Evolutionary conservation across 2,113 vertebrate genomes (phyloP), one percentile per base, ranked within the genome.

Genomic region (Xyrauchen texanus): DNA sequence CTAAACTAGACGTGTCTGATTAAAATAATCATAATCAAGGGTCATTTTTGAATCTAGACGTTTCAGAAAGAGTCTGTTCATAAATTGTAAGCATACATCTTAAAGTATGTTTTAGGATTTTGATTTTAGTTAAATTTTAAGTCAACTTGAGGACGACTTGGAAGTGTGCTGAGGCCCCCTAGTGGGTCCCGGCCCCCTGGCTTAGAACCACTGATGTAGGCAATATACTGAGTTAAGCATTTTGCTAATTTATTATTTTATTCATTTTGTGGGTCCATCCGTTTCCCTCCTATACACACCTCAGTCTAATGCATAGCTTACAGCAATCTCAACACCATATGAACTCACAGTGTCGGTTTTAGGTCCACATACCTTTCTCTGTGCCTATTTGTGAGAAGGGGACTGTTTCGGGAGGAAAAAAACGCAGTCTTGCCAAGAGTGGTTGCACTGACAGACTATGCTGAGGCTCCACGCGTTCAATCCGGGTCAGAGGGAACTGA

Each of bases 401-500:
- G 75, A 83, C 74, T 65, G 51, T 65, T 45, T 65, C 61, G 62
- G 74, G 49, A 53, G 62, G 62, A 83, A 78, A 76, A 73, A 76
- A 74, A 76, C 65, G 70, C 76, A 61, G 85, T 88, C 80, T 86
- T 86, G 87, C 84, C 71, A 60, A 81, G 79, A 84, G 81, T 68
- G 71, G 46, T 67, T 65, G 68, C 9, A 64, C 67, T 77, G 76
- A 71, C 82, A 85, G 87, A 86, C 83, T 84, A 87, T 77, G 6
- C 85, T 83, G 83, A 88, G 70, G 83, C 85, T 82, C 81, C 80
- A 69, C 86, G 86, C 11, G 57, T 76, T 8, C 87, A 92, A 91
- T 92, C 90, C 93, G 88, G 86, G 93, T 93, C 87, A 88, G 83
- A 83, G 87, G 86, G 84, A 92, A 82, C 84, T 84, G 88, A 88